Conservation (phyloP, 2,797 vertebrate species). For the Lepilemur ruficaudatus region DNA sequence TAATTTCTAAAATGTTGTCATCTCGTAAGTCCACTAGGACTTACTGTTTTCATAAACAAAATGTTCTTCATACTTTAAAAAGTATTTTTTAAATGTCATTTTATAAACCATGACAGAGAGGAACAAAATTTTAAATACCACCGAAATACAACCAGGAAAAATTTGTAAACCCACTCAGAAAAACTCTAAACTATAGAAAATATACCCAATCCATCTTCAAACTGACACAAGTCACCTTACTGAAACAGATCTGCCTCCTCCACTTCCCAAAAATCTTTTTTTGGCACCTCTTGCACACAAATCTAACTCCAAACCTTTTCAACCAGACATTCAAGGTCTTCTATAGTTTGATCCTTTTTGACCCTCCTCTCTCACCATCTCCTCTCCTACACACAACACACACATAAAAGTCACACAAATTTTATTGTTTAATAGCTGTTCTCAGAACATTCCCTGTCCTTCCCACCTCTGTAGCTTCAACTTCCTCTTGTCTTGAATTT, state of each 20-base stretch:
- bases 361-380: background rate
- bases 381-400: background rate
- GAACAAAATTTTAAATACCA: constrained; percentile 5
- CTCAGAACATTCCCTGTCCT: background rate
- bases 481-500: background rate
- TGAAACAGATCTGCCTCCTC: background rate
- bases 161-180: background rate
- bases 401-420: background rate
- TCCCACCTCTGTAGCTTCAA: background rate
- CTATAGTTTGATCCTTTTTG: background rate
- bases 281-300: background rate
- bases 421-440: background rate
- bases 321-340: background rate
- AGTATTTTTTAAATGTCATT: background rate
- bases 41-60: constrained; percentile 41
- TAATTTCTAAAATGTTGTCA: background rate
- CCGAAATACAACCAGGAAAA: constrained; percentile 10
- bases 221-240: background rate
- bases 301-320: background rate
- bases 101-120: background rate
- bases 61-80: background rate
- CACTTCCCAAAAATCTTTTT: background rate
- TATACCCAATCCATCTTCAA: background rate
- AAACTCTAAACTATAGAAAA: background rate
- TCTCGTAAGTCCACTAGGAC: background rate